Evolutionary conservation across 53 echinoderm and acorn worm species (phyloP), one percentile per base, ranked within the genome.

Genomic region (Echinometra lucunter): DNA sequence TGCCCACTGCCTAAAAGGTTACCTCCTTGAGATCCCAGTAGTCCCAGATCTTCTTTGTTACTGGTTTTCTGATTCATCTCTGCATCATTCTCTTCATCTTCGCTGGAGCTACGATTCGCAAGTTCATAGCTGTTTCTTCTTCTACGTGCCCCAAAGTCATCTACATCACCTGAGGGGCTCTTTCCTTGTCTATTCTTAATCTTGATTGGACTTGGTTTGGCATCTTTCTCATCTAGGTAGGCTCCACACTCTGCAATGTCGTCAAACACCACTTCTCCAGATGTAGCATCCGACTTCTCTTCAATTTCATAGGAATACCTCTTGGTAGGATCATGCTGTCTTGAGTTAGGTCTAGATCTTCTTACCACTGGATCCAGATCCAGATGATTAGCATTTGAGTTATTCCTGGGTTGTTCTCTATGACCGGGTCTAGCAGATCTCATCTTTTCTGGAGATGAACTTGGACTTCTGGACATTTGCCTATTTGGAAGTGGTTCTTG

Each of bases 51-150:
- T 21, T 82, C 94, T 63, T 88, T 87, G 44, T 95, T 94, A 87
- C 95, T 93, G 10, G 96, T 91, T 56, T 95, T 90, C 57, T 91
- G 92, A 25, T 94, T 89, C 25, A 58, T 91, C n/a, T 94, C 94
- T 42, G 58, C 27, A 45, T 97, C 97, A 82, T 97, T 93, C 32
- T 93, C 95, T n/a, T 97, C 97, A 88, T 98, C 98, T 35, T 96
- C 96, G 91, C 96, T 97, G 25, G 97, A 97, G 47, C 96, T 96
- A 6, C 97, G 96, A 89, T 98, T 98, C 72, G 98, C 98, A 94
- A 97, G 91, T 89, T 98, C 98, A 89, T 98, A 98, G 92, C 98
- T 98, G 95, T 97, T 98, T 30, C 98, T 97, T 58, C 98, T 96
- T 5, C 98, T 96, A 4, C 97, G 82, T 37, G 63, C 97, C n/a